Percentiles rank a stretch among this genome's conserved stretches.
Evolutionary conservation across 2,888 invertebrate species (phyloP).

Genomic region (Polia nebulosa): DNA sequence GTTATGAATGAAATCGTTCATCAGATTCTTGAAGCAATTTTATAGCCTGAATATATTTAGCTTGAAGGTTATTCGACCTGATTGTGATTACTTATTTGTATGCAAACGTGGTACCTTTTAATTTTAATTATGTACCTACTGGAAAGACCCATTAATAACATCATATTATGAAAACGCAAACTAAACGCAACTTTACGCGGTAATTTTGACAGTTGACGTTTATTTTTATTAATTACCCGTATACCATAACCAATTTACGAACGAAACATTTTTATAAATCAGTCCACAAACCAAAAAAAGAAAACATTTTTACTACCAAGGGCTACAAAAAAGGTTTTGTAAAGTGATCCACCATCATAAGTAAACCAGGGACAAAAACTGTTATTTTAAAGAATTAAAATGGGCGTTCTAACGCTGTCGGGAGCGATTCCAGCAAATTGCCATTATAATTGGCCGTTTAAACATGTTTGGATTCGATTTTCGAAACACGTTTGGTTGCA

Average conservation of each 20-base stretch:
- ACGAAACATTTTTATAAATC: conserved; percentile 41
- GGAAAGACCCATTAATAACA: conserved; percentile 5
- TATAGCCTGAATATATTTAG: conserved; percentile 40
- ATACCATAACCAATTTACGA: conserved; percentile 46
- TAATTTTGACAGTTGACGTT: conserved; percentile 37
- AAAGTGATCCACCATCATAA: conserved; percentile 62
- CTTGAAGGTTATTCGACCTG: conserved; percentile 27
- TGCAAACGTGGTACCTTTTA: conserved; percentile 3
- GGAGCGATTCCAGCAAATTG: conserved; percentile 78
- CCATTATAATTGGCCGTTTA: conserved; percentile 85
- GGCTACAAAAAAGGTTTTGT: conserved; percentile 53
- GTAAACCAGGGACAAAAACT: conserved; percentile 73
- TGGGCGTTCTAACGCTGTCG: conserved; percentile 78
- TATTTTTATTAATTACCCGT: conserved; percentile 42
- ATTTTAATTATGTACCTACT: not conserved
- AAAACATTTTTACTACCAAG: conserved; percentile 29
- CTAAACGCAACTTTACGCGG: conserved; percentile 17
- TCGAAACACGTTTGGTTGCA: conserved; percentile 72
- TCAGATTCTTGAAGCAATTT: conserved; percentile 25
- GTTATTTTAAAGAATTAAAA: conserved; percentile 80
- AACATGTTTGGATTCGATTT: conserved; percentile 82
- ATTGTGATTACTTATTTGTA: conserved; percentile 19
- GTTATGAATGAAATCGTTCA: conserved; percentile 34
- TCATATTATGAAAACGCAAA: not conserved
- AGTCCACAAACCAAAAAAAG: conserved; percentile 24